These are phyloP conservation scores for Drosophila nasuta DNA, from an alignment of 1,140 invertebrate genomes.

Conservation along the genomic window DNA sequence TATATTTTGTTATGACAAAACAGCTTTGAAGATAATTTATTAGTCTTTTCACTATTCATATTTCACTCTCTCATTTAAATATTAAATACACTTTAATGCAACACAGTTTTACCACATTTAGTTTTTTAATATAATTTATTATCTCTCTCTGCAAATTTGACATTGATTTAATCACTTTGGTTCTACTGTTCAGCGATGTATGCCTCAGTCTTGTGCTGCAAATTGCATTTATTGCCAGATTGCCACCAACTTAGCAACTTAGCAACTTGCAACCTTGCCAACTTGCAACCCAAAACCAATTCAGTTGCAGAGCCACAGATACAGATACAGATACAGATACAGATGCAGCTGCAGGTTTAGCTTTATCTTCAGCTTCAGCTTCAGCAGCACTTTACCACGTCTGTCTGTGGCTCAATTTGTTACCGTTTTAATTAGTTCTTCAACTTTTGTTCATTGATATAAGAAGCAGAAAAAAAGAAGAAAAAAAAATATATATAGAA, in stretches of 20 bases:
- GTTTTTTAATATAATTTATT: too few relatives aligned
- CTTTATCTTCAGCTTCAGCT: background rate
- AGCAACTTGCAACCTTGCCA: too few relatives aligned
- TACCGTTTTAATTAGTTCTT: slow-evolving; percentile 69
- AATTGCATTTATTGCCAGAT: slow-evolving; percentile 27
- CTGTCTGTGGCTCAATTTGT: slow-evolving; percentile 52
- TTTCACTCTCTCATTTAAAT: too few relatives aligned
- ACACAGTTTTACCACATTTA: too few relatives aligned
- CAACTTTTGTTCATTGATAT: slow-evolving; percentile 55
- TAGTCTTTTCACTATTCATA: too few relatives aligned
- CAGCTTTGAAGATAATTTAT: too few relatives aligned
- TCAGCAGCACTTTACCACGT: slow-evolving; percentile 3
- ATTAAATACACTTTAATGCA: too few relatives aligned
- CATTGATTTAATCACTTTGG: too few relatives aligned
- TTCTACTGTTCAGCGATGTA: background rate
- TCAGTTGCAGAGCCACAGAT: too few relatives aligned
- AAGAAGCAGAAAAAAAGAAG: background rate
- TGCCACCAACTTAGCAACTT: background rate
- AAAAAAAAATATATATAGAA: background rate
- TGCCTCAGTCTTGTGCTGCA: background rate
- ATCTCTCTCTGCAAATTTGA: too few relatives aligned
- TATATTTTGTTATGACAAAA: too few relatives aligned
- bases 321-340: too few relatives aligned
- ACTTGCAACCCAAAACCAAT: background rate
- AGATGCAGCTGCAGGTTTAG: background rate